Evolutionary conservation across 2,113 vertebrate genomes (phyloP).

Genomic region (Aix galericulata): DNA sequence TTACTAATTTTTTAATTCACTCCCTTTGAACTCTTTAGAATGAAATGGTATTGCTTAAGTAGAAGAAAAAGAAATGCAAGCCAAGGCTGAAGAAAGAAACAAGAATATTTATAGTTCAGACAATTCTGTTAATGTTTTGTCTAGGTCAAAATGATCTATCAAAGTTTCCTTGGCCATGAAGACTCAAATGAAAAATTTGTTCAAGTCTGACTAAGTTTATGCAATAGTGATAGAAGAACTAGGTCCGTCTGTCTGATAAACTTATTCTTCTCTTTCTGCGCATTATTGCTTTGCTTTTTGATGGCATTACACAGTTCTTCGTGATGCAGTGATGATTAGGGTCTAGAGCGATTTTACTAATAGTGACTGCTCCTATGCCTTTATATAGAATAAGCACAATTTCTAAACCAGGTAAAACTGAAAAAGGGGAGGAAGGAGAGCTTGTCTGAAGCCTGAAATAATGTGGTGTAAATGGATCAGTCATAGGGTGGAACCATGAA

Average conservation of each 20-base stretch:
- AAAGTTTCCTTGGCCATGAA: not conserved
- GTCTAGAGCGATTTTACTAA: not conserved
- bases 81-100: slow-evolving; percentile 24
- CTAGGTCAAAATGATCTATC: slow-evolving; percentile 32
- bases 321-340: not conserved
- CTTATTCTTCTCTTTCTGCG: not conserved
- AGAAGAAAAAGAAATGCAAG: not conserved
- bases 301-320: not conserved
- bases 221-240: not conserved
- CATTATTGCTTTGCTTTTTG: not conserved
- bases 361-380: not conserved
- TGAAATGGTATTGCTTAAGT: slow-evolving; percentile 12
- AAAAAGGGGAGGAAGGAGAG: not conserved
- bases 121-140: slow-evolving; percentile 50
- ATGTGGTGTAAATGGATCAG: not conserved
- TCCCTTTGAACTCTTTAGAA: slow-evolving; percentile 6
- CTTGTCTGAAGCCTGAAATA: not conserved
- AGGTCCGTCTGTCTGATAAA: not conserved
- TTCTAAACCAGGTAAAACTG: not conserved
- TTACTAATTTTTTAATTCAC: not conserved
- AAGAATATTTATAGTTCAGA: slow-evolving; percentile 42
- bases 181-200: not conserved
- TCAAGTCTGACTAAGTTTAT: not conserved
- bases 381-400: not conserved
- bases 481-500: not conserved